phyloP scores from a whole-genome alignment of 2,888 invertebrate species.

The Stratiomys singularior region DNA sequence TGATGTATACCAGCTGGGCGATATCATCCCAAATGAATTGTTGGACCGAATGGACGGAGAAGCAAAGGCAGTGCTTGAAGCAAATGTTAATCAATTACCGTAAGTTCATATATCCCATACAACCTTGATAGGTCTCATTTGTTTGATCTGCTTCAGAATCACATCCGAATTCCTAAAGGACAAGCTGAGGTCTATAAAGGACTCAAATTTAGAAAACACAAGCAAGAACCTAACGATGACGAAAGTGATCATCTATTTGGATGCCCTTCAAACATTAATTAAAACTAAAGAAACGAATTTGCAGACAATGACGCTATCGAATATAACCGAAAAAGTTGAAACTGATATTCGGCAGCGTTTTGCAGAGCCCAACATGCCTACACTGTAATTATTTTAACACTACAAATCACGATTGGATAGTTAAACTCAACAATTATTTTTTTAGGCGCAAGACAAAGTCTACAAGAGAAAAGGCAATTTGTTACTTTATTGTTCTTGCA shows the following conservation, averaged over 20 bases:
- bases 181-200: constrained; percentile 28
- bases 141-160: constrained; percentile 55
- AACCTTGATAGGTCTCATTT: too few relatives aligned
- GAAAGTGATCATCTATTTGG: constrained; percentile 62
- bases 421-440: constrained; percentile 8
- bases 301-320: constrained; percentile 57
- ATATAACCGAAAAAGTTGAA: constrained; percentile 62
- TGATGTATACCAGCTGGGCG: constrained; percentile 58
- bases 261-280: constrained; percentile 59
- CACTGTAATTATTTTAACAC: constrained; percentile 35
- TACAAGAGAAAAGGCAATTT: constrained; percentile 61
- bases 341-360: constrained; percentile 61
- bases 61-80: constrained; percentile 57
- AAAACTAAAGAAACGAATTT: constrained; percentile 56
- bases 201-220: constrained; percentile 34
- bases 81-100: constrained; percentile 59
- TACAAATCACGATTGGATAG: not conserved
- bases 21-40: constrained; percentile 58
- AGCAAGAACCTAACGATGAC: constrained; percentile 55
- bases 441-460: constrained; percentile 57
- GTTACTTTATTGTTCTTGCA: constrained; percentile 60
- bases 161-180: constrained; percentile 57
- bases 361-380: constrained; percentile 49
- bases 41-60: constrained; percentile 61
- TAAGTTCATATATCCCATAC: too few relatives aligned